Conservation (phyloP, 2,113 vertebrate genomes). For the Monarcha castaneiventris region DNA sequence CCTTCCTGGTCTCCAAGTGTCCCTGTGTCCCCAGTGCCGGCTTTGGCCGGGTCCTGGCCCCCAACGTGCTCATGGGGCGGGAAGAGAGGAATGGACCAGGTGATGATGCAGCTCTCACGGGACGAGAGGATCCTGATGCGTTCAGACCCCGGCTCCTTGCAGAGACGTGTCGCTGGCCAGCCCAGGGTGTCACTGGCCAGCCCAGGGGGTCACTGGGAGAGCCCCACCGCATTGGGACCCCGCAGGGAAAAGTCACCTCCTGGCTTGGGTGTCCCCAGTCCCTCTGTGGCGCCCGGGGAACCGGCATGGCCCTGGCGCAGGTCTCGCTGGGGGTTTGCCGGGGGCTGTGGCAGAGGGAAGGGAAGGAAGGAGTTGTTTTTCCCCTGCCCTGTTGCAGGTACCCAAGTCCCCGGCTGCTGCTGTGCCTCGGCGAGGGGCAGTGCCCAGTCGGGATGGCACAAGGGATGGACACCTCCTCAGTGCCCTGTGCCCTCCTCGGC, state of each 20-base stretch:
- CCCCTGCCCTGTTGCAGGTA: background rate
- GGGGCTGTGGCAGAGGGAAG: background rate
- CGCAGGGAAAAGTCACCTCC: background rate
- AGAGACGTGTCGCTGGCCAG: background rate
- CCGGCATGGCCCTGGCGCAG: fast-evolving
- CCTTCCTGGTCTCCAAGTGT: fast-evolving
- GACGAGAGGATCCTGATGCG: background rate
- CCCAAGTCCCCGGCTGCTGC: background rate
- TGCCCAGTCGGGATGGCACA: fast-evolving
- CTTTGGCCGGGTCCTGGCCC: fast-evolving
- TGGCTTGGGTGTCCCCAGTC: background rate
- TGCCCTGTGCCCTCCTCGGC: background rate
- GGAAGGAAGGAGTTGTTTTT: background rate
- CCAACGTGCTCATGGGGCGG: fast-evolving
- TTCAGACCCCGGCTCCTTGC: fast-evolving
- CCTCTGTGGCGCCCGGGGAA: background rate
- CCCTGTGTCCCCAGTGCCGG: background rate
- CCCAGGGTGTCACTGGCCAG: background rate
- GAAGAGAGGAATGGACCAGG: fast-evolving
- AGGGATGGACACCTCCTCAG: background rate
- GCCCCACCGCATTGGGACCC: fast-evolving
- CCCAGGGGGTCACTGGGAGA: background rate
- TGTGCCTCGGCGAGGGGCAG: background rate
- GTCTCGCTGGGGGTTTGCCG: fast-evolving
- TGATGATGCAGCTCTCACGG: fast-evolving